Base-by-base conservation (phyloP, 2,888 invertebrate genomes). In the Idaea biselata region DNA sequence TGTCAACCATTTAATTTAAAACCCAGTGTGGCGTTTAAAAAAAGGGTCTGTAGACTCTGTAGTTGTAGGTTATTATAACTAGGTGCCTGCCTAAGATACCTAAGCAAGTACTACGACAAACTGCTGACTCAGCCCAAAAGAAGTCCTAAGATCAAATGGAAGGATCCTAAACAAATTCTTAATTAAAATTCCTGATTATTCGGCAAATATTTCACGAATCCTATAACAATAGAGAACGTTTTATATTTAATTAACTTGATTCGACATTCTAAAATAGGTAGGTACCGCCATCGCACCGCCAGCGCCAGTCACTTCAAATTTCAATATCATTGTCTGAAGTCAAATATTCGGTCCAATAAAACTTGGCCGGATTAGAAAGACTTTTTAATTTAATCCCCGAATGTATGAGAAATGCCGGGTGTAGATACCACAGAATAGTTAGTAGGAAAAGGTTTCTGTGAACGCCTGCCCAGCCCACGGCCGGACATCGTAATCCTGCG, bases 311-410 rank as follows among this genome's bases (percentile, higher is more conserved):
- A 57, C 32, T n/a, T 77, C 84, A 86, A 83, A 80, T 78, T 78
- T 75, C 82, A 83, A 82, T 84, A 82, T 82, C 86, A 86, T 85
- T 84, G 84, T 80, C 78, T 73, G 82, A 83, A 80, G 78, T 76
- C 73, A 74, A 76, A 79, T 75, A 75, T 71, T 79, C 74, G 68
- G 68, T 74, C 77, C 72, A 80, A 83, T 83, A 82, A 79, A 86
- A 87, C 80, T 86, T 83, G 76, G 70, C 61, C 63, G 68, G 76
- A 75, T 80, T 74, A 76, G 73, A 75, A 73, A 63, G 79, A 79
- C 72, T 78, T 86, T 84, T 80, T 83, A 81, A 83, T 84, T 82
- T 77, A 74, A 80, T 83, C 73, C 73, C 44, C 58, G 67, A 77
- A 72, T 76, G 74, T 77, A 78, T 75, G 74, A 74, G 74, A 74